Evolutionary conservation across 2,797 vertebrate genomes (phyloP).

Genomic region (Peromyscus melanophrys): DNA sequence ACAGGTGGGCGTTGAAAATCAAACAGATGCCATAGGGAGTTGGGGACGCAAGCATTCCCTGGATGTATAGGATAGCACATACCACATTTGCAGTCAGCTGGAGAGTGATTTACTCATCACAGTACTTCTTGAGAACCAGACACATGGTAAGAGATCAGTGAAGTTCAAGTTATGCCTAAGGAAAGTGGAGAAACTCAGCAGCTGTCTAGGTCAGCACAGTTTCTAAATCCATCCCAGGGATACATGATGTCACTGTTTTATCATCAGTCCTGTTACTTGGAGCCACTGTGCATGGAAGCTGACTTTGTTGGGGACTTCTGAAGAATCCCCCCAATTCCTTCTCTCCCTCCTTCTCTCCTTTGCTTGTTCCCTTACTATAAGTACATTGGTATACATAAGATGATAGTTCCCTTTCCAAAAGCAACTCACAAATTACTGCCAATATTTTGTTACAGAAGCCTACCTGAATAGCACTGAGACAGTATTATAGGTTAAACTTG

Average conservation of each 20-base stretch:
- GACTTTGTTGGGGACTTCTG: conserved; percentile 72
- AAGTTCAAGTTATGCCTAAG: not conserved
- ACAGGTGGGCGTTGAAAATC: not conserved
- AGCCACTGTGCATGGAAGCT: conserved; percentile 50
- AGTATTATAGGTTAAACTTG: not conserved
- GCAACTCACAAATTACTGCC: not conserved
- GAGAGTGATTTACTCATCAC: not conserved
- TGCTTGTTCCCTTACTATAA: not conserved
- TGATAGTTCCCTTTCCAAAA: not conserved
- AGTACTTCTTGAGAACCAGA: conserved; percentile 9
- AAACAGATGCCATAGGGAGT: conserved; percentile 28
- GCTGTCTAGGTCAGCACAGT: conserved; percentile 75
- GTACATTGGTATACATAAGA: not conserved
- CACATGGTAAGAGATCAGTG: not conserved
- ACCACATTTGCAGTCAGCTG: not conserved
- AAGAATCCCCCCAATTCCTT: not conserved
- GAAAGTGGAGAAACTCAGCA: not conserved
- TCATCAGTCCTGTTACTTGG: conserved; percentile 72
- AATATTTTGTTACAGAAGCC: not conserved
- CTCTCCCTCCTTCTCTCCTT: not conserved
- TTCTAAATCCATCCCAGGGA: conserved; percentile 71
- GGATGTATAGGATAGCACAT: not conserved
- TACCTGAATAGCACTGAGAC: not conserved
- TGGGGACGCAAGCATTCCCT: not conserved
- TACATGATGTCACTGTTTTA: conserved; percentile 76